A percentile compares a stretch with the other conserved stretches of the same genome.
Conservation (phyloP, 2,888 invertebrate species). For the Polydrusus pterygomalis region DNA sequence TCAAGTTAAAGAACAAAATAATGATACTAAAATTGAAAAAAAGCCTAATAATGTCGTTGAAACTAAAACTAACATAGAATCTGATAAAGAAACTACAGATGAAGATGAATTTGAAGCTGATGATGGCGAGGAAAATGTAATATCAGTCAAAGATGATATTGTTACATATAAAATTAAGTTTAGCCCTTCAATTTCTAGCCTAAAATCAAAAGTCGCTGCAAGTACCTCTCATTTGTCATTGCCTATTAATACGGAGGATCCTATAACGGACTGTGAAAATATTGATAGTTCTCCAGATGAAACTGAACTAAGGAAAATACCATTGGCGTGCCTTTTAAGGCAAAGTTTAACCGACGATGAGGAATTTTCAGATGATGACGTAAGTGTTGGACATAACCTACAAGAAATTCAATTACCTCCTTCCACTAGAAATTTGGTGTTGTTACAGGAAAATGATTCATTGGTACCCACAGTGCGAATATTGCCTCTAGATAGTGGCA, state of each 20-base stretch:
- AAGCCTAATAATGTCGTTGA: constrained; percentile 23
- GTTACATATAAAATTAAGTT: constrained; percentile 50
- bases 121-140: constrained; percentile 48
- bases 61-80: constrained; percentile 36
- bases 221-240: constrained; percentile 36
- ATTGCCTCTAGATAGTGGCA: constrained; percentile 68
- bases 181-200: constrained; percentile 39
- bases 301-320: constrained; percentile 62
- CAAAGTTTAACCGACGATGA: constrained; percentile 61
- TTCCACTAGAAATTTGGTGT: constrained; percentile 72
- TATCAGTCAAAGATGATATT: background rate
- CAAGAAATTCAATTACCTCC: constrained; percentile 68
- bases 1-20: constrained; percentile 57
- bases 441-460: constrained; percentile 61
- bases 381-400: constrained; percentile 56
- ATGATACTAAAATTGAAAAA: constrained; percentile 44
- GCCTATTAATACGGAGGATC: constrained; percentile 63
- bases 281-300: constrained; percentile 67
- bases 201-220: constrained; percentile 11
- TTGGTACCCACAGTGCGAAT: constrained; percentile 71
- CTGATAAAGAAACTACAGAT: constrained; percentile 60
- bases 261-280: constrained; percentile 73
- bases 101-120: constrained; percentile 56
- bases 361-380: constrained; percentile 56
- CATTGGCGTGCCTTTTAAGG: constrained; percentile 66